Base-by-base conservation (phyloP, 2,113 vertebrate genomes). In the Mobula hypostoma region DNA sequence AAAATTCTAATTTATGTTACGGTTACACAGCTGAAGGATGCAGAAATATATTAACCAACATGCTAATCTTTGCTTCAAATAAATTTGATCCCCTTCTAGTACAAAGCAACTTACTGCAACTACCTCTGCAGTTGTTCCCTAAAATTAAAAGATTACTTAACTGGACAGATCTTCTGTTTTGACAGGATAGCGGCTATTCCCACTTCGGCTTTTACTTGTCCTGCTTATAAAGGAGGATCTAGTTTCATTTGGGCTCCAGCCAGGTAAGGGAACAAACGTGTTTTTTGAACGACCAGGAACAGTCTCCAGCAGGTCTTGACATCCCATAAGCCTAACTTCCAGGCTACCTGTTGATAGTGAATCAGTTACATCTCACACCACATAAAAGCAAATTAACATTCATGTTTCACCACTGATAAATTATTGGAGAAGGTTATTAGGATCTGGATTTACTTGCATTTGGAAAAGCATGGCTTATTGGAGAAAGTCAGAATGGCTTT, bases 251-350 rank as follows among this genome's bases (percentile, higher is more conserved):
- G 99, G 99, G 96, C 99, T 99, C 98, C 98, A 99, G 94, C 98
- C 98, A 88, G 98, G 99, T 32, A 99, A 97, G 0, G 98, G 97
- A 94, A 98, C 96, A 0, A 98, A 97, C 0, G 98, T 96, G n/a
- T 98, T 98, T 97, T 99, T 99, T 95, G 98, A 99, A 94, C 99
- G 98, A 94, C 98, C 98, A 0, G 99, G 99, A 80, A 99, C 98
- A 0, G 98, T 99, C 96, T 99, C 99, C 96, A 99, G 96, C 95
- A 99, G 98, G 96, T 99, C 98, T 95, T 99, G 99, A 96, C 99
- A 99, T 95, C 99, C 99, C 99, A 99, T 99, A 66, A 99, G 98
- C 96, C 99, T 98, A 95, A 99, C 99, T 95, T 99, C 99, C 96
- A 99, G 96, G 17, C 98, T 99, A 96, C 99, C 99, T 99, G 94